Conservation (phyloP, 2,113 vertebrate genomes). For the Podarcis muralis region DNA sequence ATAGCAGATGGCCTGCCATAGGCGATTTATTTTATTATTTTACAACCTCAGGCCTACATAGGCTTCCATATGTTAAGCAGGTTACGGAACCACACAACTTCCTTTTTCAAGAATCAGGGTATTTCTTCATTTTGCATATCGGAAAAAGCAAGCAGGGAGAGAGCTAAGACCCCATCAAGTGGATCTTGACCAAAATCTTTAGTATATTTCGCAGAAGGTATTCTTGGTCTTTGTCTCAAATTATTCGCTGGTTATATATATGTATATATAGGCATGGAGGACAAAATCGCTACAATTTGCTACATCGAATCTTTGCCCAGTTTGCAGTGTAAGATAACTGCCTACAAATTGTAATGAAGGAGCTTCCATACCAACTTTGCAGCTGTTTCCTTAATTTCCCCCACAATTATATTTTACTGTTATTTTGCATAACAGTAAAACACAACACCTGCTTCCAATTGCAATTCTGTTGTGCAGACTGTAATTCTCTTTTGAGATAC, state of each 20-base stretch:
- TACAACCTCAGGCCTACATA: constrained; percentile 72
- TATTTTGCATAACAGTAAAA: constrained; percentile 83
- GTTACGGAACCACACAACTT: constrained; percentile 66
- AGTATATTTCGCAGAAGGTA: not conserved
- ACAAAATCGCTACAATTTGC: constrained; percentile 48
- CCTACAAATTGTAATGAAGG: constrained; percentile 62
- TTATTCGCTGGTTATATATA: not conserved
- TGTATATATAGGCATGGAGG: not conserved
- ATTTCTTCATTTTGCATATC: constrained; percentile 42
- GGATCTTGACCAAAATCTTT: not conserved
- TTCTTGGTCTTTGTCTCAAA: constrained; percentile 22
- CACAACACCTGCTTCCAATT: constrained; percentile 83
- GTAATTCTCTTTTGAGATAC: constrained; percentile 78
- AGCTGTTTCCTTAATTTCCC: constrained; percentile 82
- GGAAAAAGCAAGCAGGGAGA: not conserved
- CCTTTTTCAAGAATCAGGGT: constrained; percentile 50
- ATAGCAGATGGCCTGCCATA: constrained; percentile 80
- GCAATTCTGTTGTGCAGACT: constrained; percentile 73
- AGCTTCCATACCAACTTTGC: constrained; percentile 72
- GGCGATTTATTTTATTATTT: constrained; percentile 83
- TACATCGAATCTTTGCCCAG: constrained; percentile 23
- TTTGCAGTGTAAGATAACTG: constrained; percentile 54
- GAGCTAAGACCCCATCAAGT: not conserved
- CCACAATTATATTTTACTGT: constrained; percentile 80
- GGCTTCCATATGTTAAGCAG: constrained; percentile 73